These are phyloP conservation scores for Saturnia pavonia DNA, from an alignment of 2,888 invertebrate genomes.

Conservation along the genomic window DNA sequence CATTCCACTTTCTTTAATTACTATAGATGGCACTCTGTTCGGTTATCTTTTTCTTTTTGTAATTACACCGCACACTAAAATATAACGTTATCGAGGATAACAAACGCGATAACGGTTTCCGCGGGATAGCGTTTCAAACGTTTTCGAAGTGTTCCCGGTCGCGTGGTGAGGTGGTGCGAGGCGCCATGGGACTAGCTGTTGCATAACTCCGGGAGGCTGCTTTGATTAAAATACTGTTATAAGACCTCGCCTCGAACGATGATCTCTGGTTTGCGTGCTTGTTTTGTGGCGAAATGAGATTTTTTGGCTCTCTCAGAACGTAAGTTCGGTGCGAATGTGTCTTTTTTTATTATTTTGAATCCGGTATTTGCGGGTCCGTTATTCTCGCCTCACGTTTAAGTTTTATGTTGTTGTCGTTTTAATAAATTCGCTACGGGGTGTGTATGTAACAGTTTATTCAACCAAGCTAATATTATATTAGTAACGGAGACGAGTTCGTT, in stretches of 20 bases:
- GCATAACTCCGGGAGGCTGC: constrained; percentile 71
- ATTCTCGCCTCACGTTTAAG: constrained; percentile 29
- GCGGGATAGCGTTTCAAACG: not conserved
- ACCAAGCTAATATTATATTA: not conserved
- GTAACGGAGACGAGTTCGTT: not conserved
- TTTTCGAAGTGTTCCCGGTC: constrained; percentile 39
- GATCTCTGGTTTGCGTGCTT: constrained; percentile 74
- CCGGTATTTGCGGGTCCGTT: constrained; percentile 22
- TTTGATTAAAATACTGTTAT: constrained; percentile 76
- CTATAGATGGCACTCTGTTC: constrained; percentile 7
- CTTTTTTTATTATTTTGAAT: constrained; percentile 29
- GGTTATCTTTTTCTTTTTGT: not conserved
- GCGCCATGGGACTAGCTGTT: constrained; percentile 72
- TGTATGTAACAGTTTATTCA: not conserved
- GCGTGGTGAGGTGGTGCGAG: constrained; percentile 61
- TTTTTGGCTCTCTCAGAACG: constrained; percentile 63
- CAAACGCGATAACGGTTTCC: constrained; percentile 7
- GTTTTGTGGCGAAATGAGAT: constrained; percentile 77
- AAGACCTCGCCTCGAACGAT: constrained; percentile 76
- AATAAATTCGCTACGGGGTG: constrained; percentile 8
- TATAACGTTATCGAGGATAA: constrained; percentile 5
- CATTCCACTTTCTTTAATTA: not conserved
- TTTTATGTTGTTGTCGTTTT: constrained; percentile 17
- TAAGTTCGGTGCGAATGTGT: constrained; percentile 33
- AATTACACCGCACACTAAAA: constrained; percentile 20